phyloP scores from a whole-genome alignment of 1,140 invertebrate species.

The Nixonia krombeini region DNA sequence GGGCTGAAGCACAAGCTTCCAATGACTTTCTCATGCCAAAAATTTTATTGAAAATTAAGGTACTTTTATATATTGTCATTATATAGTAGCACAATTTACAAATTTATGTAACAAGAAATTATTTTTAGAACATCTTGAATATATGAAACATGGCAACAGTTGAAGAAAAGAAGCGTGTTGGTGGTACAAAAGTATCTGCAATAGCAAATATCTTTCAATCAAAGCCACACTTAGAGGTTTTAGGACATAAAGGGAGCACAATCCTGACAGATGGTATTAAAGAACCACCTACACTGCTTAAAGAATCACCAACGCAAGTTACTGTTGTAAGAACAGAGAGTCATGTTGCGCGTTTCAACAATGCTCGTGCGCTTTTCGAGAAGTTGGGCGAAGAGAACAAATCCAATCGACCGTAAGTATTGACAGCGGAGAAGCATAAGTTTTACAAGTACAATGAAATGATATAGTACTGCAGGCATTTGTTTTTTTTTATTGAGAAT shows the following conservation, averaged over 20 bases:
- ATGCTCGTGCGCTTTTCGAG: slow-evolving; percentile 92
- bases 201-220: slow-evolving; percentile 91
- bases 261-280: slow-evolving; percentile 63
- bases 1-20: slow-evolving; percentile 53
- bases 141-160: slow-evolving; percentile 72
- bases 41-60: slow-evolving; percentile 13
- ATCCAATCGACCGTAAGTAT: slow-evolving; percentile 67
- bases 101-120: too few species aligned
- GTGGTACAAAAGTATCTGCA: slow-evolving; percentile 89
- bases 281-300: slow-evolving; percentile 61
- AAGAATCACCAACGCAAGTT: slow-evolving; percentile 73
- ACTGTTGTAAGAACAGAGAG: slow-evolving; percentile 89
- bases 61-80: too few species aligned
- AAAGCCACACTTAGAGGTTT: slow-evolving; percentile 69
- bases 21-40: slow-evolving; percentile 3
- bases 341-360: slow-evolving; percentile 91
- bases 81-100: too few species aligned
- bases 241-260: slow-evolving; percentile 64
- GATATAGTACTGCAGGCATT: too few species aligned
- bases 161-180: slow-evolving; percentile 78
- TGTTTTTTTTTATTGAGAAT: background rate
- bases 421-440: too few species aligned
- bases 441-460: too few species aligned
- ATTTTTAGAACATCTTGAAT: slow-evolving; percentile 32
- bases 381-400: slow-evolving; percentile 86